A percentile compares a stretch with the other conserved stretches of the same genome.
These are phyloP conservation scores for Drosophila tropicalis DNA, from an alignment of 1,140 invertebrate species.

Conservation along the genomic window DNA sequence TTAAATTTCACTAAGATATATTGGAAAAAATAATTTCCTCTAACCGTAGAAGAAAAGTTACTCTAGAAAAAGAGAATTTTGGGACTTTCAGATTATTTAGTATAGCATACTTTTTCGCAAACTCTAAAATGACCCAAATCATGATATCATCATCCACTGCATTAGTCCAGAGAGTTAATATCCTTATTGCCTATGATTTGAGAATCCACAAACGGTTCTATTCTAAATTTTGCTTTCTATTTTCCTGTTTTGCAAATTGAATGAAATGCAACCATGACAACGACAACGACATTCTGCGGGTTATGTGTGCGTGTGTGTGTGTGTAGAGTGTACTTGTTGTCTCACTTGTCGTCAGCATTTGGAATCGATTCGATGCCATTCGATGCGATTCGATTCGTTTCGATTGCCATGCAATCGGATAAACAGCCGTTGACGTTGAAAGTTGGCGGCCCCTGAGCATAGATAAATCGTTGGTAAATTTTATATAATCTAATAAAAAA, in stretches of 20 bases:
- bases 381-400: neutral
- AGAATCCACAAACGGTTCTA: too few relatives aligned
- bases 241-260: neutral
- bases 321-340: slow-evolving; percentile 5
- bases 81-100: too few relatives aligned
- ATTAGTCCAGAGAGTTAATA: too few relatives aligned
- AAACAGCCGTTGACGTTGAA: slow-evolving; percentile 13
- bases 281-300: neutral
- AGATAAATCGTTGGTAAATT: slow-evolving; percentile 80
- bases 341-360: slow-evolving; percentile 38
- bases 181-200: too few relatives aligned
- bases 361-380: slow-evolving; percentile 11
- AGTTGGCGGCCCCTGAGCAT: slow-evolving; percentile 53
- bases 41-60: too few relatives aligned
- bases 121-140: too few relatives aligned
- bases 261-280: neutral
- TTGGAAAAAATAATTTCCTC: too few relatives aligned
- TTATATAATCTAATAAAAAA: slow-evolving; percentile 82
- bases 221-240: too few relatives aligned
- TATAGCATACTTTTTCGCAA: too few relatives aligned
- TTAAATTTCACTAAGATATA: too few relatives aligned
- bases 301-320: neutral
- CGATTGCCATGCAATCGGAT: slow-evolving; percentile 50
- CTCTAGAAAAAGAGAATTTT: too few relatives aligned
- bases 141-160: too few relatives aligned